Evolutionary conservation across 1,140 invertebrate species (phyloP), one percentile per base, ranked within the genome.

Genomic region (Camponotus vicinus): DNA sequence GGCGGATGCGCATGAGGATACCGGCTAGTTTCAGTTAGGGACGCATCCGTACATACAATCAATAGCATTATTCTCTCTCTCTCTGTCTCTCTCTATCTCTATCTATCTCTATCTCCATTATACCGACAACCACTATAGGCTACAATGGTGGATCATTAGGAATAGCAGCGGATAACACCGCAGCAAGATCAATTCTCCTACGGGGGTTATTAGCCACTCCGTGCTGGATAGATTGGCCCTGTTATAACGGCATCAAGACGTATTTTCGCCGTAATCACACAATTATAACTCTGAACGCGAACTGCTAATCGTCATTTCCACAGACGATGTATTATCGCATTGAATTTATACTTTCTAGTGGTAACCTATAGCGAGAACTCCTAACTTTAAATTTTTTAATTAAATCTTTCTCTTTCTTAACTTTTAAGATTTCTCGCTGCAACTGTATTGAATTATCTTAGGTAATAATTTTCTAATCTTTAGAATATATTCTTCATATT

Each of bases 71-170:
- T 49, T 52, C 40, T 52, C 69, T 37, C 85, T 76, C 37, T 15
- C 45, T 45, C 42, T 21, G 21, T 45, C 42, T 13, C 9, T 49
- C 45, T 49, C 69, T 37, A 80, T 70, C 42, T 87, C 87, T 27
- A 27, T 45, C 42, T 45, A 0, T 52, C 69, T 37, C 85, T 76
- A 32, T 15, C 45, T 87, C 87, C 77, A 91, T 91, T 91, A 90
- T 90, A 82, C 64, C 64, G 37, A 45, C 77, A 64, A 73, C 64
- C 64, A 70, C 76, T 76, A 77, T 61, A 57, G 57, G 75, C 52
- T 78, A 86, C 89, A 90, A 91, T 90, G 84, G 90, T 88, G 87
- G 90, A 90, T 91, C 90, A 91, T 91, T 91, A 91, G 89, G 90
- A 90, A 91, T 90, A 79, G 69, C 84, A 40, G 73, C 79, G 87